Conservation (phyloP, 1,140 invertebrate genomes). For the Bradysia coprophila region DNA sequence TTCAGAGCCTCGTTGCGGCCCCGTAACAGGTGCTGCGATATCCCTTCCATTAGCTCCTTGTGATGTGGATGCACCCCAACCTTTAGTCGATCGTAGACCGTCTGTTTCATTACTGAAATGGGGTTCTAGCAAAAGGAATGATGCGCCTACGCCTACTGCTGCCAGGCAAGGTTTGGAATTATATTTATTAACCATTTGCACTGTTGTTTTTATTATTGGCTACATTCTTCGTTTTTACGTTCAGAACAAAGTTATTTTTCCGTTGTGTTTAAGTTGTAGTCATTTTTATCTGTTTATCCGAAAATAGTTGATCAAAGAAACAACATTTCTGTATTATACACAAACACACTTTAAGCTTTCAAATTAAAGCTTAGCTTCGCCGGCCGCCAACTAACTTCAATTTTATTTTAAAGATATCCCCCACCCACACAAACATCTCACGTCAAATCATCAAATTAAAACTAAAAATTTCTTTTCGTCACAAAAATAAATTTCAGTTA, state of each 20-base stretch:
- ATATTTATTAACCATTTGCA: neutral
- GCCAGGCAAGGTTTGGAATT: slow-evolving; percentile 23
- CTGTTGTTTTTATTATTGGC: neutral
- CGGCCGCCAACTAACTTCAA: too few relatives aligned
- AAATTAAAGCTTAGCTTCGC: too few relatives aligned
- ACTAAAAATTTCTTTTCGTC: neutral
- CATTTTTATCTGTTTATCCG: too few relatives aligned
- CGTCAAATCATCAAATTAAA: too few relatives aligned
- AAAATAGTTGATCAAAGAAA: too few relatives aligned
- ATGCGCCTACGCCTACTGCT: slow-evolving; percentile 10
- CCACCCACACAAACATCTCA: too few relatives aligned
- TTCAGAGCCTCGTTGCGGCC: slow-evolving; percentile 28
- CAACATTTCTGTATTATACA: too few relatives aligned
- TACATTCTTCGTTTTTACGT: too few relatives aligned
- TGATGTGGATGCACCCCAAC: slow-evolving; percentile 29
- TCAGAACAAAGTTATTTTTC: neutral
- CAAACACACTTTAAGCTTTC: too few relatives aligned
- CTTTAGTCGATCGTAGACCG: slow-evolving; percentile 28
- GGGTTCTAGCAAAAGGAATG: slow-evolving; percentile 13
- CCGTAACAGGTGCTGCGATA: slow-evolving; percentile 27
- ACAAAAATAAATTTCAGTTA: slow-evolving; percentile 1
- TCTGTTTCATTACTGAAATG: slow-evolving; percentile 28
- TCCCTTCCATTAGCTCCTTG: slow-evolving; percentile 15
- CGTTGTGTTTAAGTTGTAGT: too few relatives aligned
- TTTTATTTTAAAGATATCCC: too few relatives aligned